phyloP scores from a whole-genome alignment of 2,113 vertebrate genomes.

The Monarcha castaneiventris region DNA sequence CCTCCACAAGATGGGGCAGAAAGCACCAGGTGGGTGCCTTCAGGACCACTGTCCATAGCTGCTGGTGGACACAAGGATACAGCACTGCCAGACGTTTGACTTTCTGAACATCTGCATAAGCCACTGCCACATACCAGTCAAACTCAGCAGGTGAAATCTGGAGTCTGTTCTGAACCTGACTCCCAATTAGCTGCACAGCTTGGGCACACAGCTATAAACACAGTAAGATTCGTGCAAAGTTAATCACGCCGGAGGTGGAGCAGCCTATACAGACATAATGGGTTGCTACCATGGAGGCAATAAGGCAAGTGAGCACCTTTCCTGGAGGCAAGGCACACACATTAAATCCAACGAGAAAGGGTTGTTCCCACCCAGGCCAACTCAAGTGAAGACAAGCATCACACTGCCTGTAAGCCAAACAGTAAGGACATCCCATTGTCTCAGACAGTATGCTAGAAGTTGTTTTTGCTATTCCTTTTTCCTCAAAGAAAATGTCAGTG shows the following conservation, averaged over 20 bases:
- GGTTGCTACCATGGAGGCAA: background rate
- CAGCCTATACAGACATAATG: background rate
- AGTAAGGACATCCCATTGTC: background rate
- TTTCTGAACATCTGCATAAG: constrained; percentile 1
- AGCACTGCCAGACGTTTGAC: background rate
- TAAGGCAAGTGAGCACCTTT: background rate
- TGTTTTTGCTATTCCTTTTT: background rate
- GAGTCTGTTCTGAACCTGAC: constrained; percentile 9
- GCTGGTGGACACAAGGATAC: background rate
- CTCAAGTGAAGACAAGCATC: background rate
- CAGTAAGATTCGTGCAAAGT: background rate
- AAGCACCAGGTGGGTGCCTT: background rate
- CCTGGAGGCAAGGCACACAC: background rate
- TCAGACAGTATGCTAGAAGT: background rate
- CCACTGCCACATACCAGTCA: background rate
- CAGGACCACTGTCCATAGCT: background rate
- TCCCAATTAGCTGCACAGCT: constrained; percentile 45
- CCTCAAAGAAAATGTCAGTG: background rate
- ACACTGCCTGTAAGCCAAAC: background rate
- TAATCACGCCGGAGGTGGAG: background rate
- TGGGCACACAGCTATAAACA: constrained; percentile 10
- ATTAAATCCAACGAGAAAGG: background rate
- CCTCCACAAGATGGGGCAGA: background rate
- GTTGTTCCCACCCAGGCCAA: background rate
- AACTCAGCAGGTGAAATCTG: constrained; percentile 3